Percentiles rank a stretch among this genome's conserved stretches.
These are phyloP conservation scores for Paratilapia polleni DNA, from an alignment of 2,113 vertebrate species.

Conservation along the genomic window DNA sequence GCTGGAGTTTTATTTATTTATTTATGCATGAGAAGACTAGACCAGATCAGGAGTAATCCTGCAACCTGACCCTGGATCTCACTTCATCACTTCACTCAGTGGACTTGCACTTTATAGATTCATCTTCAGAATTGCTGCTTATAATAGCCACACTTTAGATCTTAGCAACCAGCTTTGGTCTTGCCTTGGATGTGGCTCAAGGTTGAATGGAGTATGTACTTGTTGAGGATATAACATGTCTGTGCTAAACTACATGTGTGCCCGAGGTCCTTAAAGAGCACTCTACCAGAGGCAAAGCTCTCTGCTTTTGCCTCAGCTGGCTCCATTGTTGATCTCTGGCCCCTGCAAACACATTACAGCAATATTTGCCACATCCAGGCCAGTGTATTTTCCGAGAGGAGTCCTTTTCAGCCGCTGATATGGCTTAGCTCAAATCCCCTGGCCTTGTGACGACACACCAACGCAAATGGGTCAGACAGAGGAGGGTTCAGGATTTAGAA, in stretches of 20 bases:
- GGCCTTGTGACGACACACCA: constrained; percentile 54
- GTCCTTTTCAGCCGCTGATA: constrained; percentile 61
- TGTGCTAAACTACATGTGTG: constrained; percentile 50
- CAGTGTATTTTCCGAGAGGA: constrained; percentile 55
- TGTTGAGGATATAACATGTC: constrained; percentile 42
- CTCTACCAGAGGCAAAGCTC: constrained; percentile 44
- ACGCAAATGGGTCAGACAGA: constrained; percentile 51
- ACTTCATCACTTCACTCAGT: constrained; percentile 60
- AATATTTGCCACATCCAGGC: constrained; percentile 59
- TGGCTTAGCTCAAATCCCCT: constrained; percentile 66
- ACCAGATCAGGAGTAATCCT: constrained; percentile 1
- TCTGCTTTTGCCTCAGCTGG: constrained; percentile 44
- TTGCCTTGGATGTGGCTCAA: constrained; percentile 35
- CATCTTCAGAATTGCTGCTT: constrained; percentile 45
- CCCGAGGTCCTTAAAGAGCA: constrained; percentile 47
- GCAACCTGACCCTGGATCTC: constrained; percentile 42
- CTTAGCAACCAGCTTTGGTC: constrained; percentile 12
- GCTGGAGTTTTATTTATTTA: constrained; percentile 7
- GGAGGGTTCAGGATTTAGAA: constrained; percentile 47
- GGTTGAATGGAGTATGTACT: constrained; percentile 47
- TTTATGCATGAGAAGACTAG: constrained; percentile 4
- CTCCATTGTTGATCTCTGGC: constrained; percentile 61
- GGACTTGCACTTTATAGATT: constrained; percentile 62
- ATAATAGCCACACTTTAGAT: constrained; percentile 60
- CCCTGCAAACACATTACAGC: constrained; percentile 50